Percentiles rank a stretch among this genome's conserved stretches.
Conservation (phyloP, 2,113 vertebrate genomes). For the Isurus oxyrinchus region DNA sequence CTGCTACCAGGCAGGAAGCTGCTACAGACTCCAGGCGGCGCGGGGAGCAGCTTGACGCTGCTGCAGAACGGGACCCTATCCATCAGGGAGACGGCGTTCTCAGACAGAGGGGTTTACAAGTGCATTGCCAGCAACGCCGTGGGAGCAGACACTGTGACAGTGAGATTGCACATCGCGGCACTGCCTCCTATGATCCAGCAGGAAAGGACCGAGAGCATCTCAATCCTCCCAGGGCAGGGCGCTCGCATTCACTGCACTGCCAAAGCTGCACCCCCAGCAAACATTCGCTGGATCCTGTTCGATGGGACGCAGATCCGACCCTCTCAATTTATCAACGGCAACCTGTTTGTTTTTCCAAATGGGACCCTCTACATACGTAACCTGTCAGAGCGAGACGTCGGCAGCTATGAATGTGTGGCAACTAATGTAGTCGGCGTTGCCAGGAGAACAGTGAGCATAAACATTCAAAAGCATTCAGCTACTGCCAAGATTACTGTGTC, state of each 20-base stretch:
- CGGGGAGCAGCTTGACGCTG: constrained; percentile 55
- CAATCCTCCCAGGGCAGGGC: constrained; percentile 57
- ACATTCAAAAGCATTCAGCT: constrained; percentile 51
- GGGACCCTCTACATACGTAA: constrained; percentile 74
- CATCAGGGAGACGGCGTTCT: constrained; percentile 59
- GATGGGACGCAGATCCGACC: constrained; percentile 65
- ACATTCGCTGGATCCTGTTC: constrained; percentile 67
- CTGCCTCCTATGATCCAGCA: constrained; percentile 72
- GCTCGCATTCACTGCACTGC: constrained; percentile 71
- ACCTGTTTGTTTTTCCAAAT: constrained; percentile 75
- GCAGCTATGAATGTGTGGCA: constrained; percentile 73
- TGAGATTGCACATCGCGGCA: constrained; percentile 66
- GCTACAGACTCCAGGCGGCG: constrained; percentile 44
- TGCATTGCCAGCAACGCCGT: constrained; percentile 74
- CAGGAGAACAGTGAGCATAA: constrained; percentile 59
- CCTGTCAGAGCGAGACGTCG: constrained; percentile 55
- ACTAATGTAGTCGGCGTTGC: constrained; percentile 66
- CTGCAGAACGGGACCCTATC: constrained; percentile 64
- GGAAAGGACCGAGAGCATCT: constrained; percentile 60
- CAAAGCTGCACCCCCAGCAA: constrained; percentile 62
- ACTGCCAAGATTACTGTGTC: constrained; percentile 69
- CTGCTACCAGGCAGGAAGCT: constrained; percentile 68
- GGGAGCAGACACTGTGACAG: constrained; percentile 66
- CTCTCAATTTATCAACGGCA: constrained; percentile 65
- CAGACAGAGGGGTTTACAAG: constrained; percentile 73